Conservation (phyloP, 2,797 vertebrate species). For the Sciurus carolinensis region DNA sequence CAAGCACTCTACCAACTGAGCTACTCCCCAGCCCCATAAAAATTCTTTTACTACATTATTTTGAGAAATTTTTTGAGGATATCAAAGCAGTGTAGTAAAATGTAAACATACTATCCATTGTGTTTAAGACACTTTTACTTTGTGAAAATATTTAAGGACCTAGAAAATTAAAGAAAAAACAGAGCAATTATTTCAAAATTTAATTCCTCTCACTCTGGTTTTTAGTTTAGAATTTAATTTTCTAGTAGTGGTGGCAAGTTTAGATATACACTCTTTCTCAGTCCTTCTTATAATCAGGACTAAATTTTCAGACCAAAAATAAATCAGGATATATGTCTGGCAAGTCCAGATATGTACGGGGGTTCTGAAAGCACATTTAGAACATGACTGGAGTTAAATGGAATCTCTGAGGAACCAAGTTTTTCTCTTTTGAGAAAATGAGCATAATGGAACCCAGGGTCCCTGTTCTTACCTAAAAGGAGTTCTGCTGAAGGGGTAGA, state of each 20-base stretch:
- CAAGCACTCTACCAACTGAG: too few species aligned
- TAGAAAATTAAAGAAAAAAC: conserved; percentile 33
- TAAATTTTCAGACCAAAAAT: conserved; percentile 59
- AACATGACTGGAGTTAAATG: conserved; percentile 8
- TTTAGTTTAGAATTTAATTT: conserved; percentile 51
- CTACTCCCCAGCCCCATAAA: not conserved
- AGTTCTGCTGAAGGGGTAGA: not conserved
- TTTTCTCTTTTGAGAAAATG: conserved; percentile 57
- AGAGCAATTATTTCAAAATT: conserved; percentile 44
- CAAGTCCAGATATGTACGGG: not conserved
- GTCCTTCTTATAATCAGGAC: not conserved
- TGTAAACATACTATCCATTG: not conserved
- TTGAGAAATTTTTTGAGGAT: not conserved
- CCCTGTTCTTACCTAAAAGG: conserved; percentile 5
- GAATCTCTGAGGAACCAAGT: not conserved
- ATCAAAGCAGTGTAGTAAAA: not conserved
- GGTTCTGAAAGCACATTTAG: conserved; percentile 28
- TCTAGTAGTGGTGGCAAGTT: not conserved
- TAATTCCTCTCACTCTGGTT: not conserved
- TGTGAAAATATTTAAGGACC: conserved; percentile 43
- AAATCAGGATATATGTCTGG: conserved; percentile 31
- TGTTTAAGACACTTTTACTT: not conserved
- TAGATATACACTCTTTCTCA: conserved; percentile 9
- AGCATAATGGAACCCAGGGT: not conserved
- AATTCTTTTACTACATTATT: not conserved